Evolutionary conservation across 2,888 invertebrate genomes (phyloP).

Genomic region (Cactoblastis cactorum): DNA sequence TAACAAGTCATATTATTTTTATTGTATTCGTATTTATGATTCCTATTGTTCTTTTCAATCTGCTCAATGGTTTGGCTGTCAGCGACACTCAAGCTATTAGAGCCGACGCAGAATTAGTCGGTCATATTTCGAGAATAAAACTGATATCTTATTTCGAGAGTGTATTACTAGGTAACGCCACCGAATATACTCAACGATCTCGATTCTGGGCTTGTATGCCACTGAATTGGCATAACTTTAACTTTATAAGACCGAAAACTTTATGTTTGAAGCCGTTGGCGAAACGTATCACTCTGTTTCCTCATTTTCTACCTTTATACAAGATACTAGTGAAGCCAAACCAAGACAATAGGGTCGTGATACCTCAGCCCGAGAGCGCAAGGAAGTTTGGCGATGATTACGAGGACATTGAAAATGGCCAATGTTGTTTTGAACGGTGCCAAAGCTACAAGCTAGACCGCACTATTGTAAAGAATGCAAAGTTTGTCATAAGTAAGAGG

Average conservation of each 20-base stretch:
- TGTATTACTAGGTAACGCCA: slow-evolving; percentile 81
- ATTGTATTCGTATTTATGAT: slow-evolving; percentile 90
- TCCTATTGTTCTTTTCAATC: slow-evolving; percentile 89
- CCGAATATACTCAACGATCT: slow-evolving; percentile 59
- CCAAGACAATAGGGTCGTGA: slow-evolving; percentile 78
- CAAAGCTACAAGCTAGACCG: slow-evolving; percentile 78
- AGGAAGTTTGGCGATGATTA: slow-evolving; percentile 66
- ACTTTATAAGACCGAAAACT: slow-evolving; percentile 55
- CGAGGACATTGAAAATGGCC: slow-evolving; percentile 55
- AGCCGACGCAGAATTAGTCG: slow-evolving; percentile 88
- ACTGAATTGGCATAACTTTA: slow-evolving; percentile 44
- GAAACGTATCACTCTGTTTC: slow-evolving; percentile 82
- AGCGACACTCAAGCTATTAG: slow-evolving; percentile 90
- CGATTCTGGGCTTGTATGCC: slow-evolving; percentile 72
- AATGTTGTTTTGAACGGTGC: slow-evolving; percentile 64
- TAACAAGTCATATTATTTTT: slow-evolving; percentile 87
- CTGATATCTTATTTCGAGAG: slow-evolving; percentile 87
- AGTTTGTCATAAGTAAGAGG: slow-evolving; percentile 69
- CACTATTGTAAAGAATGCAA: slow-evolving; percentile 81
- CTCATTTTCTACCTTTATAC: slow-evolving; percentile 81
- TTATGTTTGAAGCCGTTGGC: slow-evolving; percentile 75
- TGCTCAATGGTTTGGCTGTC: slow-evolving; percentile 91
- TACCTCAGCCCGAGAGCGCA: slow-evolving; percentile 67
- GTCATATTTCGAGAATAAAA: slow-evolving; percentile 85
- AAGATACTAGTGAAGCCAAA: slow-evolving; percentile 84